Evolutionary conservation across 2,888 invertebrate genomes (phyloP), one percentile per base, ranked within the genome.

Genomic region (Orthosia incerta): DNA sequence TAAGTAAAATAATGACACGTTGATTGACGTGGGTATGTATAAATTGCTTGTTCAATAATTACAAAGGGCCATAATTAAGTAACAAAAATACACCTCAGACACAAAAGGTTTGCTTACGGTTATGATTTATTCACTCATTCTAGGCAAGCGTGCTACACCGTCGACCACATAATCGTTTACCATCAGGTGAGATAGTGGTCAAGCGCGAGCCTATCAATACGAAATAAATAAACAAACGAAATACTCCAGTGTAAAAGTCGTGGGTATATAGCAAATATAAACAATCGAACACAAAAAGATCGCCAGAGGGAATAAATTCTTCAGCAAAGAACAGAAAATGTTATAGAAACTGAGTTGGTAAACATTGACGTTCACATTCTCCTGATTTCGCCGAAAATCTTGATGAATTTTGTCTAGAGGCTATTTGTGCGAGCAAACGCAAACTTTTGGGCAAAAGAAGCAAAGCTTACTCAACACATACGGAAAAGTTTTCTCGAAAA

Each of bases 401-500:
- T 82, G 65, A 76, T 79, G 57, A 62, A 79, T 83, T 66, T 73
- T 65, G 53, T 62, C 53, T 59, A 16, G 26, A 31, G 68, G 65
- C 76, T 80, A 59, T 79, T 79, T 80, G 73, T 60, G 63, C 46
- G 56, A 20, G 63, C n/a, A 57, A 80, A 61, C 53, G 46, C 16
- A 74, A 76, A 81, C 48, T 71, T 69, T 74, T 26, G n/a, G 53
- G 53, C 18, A 60, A 69, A 81, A 71, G 68, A 45, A 68, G 74
- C 57, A 39, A 68, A 55, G 79, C 74, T 83, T 55, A 67, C 60
- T 68, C 61, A 79, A 73, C 65, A 80, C 61, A 83, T 68, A 80
- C 55, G 61, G 16, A 64, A 67, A 83, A 83, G 61, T 83, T 79
- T 79, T 5, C 5, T 15, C 26, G 59, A 61, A 74, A 73, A 79